Percentiles rank a stretch among this genome's conserved stretches.
These are phyloP conservation scores for Panorpa germanica DNA, from an alignment of 2,888 invertebrate species.

Conservation along the genomic window DNA sequence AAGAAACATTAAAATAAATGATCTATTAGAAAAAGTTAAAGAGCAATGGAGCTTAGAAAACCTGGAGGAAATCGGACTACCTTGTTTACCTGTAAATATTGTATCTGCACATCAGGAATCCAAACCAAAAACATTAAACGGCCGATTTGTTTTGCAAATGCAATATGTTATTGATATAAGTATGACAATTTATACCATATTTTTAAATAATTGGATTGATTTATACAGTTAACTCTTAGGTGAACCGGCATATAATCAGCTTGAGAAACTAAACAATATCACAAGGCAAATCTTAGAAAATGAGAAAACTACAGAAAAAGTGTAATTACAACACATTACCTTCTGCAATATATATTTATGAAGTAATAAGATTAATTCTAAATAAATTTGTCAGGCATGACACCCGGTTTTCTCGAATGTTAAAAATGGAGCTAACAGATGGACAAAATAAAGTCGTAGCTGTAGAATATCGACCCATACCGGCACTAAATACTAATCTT, in stretches of 20 bases:
- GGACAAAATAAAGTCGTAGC: constrained; percentile 36
- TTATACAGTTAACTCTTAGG: constrained; percentile 4
- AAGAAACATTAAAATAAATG: constrained; percentile 15
- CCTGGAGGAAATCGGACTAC: constrained; percentile 27
- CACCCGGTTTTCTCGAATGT: constrained; percentile 22
- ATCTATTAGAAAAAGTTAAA: constrained; percentile 25
- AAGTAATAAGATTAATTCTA: background rate
- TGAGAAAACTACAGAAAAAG: constrained; percentile 27
- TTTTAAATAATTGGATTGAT: too few relatives aligned
- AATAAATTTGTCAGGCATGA: background rate
- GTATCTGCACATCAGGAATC: too few relatives aligned
- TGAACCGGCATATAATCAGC: constrained; percentile 11
- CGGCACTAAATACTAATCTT: constrained; percentile 22
- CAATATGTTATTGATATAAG: constrained; percentile 28
- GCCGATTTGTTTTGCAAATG: constrained; percentile 30
- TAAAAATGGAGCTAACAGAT: constrained; percentile 39
- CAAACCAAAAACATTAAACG: constrained; percentile 20
- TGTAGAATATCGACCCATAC: constrained; percentile 34
- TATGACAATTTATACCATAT: constrained; percentile 21
- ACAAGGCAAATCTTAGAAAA: too few relatives aligned
- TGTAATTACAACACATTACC: constrained; percentile 23
- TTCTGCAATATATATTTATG: constrained; percentile 15
- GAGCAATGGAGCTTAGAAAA: constrained; percentile 33
- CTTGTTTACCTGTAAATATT: constrained; percentile 27
- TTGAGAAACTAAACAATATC: constrained; percentile 9